Evolutionary conservation across 2,113 vertebrate genomes (phyloP), one percentile per base, ranked within the genome.

Genomic region (Diadophis punctatus): DNA sequence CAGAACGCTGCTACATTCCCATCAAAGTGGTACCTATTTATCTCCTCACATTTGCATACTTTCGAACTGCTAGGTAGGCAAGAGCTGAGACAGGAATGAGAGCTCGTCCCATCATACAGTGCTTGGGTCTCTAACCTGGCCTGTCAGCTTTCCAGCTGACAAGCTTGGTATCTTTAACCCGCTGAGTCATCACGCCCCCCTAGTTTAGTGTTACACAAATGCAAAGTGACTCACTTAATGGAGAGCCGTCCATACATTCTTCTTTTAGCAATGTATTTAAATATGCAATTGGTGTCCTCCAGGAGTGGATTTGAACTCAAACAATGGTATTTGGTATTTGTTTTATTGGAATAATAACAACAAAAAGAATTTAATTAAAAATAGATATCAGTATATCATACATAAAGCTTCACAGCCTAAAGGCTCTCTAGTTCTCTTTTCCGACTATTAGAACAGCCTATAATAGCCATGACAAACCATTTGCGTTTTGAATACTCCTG

Each of bases 161-260:
- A 30, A 63, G 27, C 27, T 63, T 27, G 30, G 11, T 63, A 11
- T 63, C 27, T 63, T 30, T 63, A 63, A 63, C 30, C 27, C 1
- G 0, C 30, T 68, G 12, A 68, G 12, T 30, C 30, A 63, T n/a
- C 11, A 2, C 11, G 1, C 4, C 30, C 11, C 4, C 11, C 5
- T n/a, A n/a, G 1, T 27, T 12, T 56, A 43, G 14, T 58, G 12
- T 22, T 88, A 53, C 52, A 55, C 23, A 88, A 43, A 43, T 43
- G 10, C 52, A 56, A 25, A 56, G 87, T 4, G 8, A 25, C 8
- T 34, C n/a, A 43, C n/a, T 88, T 39, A 22, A 4, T 53, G 51
- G n/a, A 11, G 20, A 39, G 20, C 10, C n/a, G 23, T 80, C 16
- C 18, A 39, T 20, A 39, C n/a, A 20, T 80, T 74, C 34, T 39